A percentile compares a stretch with the other conserved stretches of the same genome.
phyloP scores from a whole-genome alignment of 2,797 vertebrate genomes.

The Buceros bicornis region DNA sequence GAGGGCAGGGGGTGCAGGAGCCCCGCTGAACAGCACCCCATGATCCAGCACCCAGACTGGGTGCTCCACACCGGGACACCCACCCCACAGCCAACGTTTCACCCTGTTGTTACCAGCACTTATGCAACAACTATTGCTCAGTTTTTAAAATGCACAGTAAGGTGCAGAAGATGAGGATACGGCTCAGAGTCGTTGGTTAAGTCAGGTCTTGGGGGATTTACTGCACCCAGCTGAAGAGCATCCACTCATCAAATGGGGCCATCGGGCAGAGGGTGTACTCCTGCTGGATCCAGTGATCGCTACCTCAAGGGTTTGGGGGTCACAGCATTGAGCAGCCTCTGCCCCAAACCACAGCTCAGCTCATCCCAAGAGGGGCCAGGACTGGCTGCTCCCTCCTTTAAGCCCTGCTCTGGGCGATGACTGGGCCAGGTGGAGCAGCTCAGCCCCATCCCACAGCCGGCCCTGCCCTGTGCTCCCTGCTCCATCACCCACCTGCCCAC shows the following conservation, averaged over 20 bases:
- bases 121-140: background rate
- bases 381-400: background rate
- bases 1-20: background rate
- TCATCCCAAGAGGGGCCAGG: accelerated
- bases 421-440: background rate
- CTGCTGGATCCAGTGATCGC: background rate
- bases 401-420: background rate
- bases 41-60: background rate
- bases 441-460: background rate
- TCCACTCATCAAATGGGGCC: accelerated
- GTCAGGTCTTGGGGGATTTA: background rate
- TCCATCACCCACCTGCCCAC: accelerated
- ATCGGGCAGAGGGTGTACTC: background rate
- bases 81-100: background rate
- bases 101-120: background rate
- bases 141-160: background rate
- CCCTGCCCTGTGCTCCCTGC: accelerated
- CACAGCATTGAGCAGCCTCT: background rate
- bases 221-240: background rate
- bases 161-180: accelerated
- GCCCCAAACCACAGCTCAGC: background rate
- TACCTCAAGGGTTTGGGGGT: background rate
- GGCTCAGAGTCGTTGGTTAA: background rate
- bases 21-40: background rate
- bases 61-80: background rate